Conservation (phyloP, 2,797 vertebrate species). For the Bradypodion ventrale region DNA sequence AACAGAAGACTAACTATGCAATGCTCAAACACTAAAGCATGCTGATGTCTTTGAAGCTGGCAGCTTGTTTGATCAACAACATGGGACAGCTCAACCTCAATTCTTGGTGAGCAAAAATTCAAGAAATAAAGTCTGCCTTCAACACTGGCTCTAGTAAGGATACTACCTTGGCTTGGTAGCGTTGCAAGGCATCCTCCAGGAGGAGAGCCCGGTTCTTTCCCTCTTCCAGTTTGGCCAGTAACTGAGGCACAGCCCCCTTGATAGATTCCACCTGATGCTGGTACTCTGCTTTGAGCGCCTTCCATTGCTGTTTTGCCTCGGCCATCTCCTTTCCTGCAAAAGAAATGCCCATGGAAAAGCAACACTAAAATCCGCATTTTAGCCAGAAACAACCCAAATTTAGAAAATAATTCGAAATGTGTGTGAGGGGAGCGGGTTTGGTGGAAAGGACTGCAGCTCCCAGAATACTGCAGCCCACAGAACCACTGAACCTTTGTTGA, state of each 20-base stretch:
- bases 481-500: too few species aligned
- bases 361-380: background rate
- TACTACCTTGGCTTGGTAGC: constrained; percentile 35
- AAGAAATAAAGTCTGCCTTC: too few species aligned
- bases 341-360: background rate
- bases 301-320: constrained; percentile 48
- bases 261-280: constrained; percentile 39
- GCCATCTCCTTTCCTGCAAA: constrained; percentile 29
- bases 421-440: too few species aligned
- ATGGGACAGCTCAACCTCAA: too few species aligned
- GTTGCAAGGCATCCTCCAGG: constrained; percentile 31
- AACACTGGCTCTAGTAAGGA: background rate
- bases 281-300: constrained; percentile 42
- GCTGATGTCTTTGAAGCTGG: background rate
- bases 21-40: background rate
- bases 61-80: background rate
- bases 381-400: background rate
- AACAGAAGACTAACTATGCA: background rate
- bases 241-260: constrained; percentile 22
- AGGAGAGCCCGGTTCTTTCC: background rate
- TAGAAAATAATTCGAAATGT: background rate
- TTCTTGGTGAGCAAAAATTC: too few species aligned
- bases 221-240: constrained; percentile 31
- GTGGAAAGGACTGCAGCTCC: too few species aligned
- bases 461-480: too few species aligned